Percentiles rank a stretch among this genome's conserved stretches.
phyloP scores from a whole-genome alignment of 2,113 vertebrate species.

The Poecile atricapillus region DNA sequence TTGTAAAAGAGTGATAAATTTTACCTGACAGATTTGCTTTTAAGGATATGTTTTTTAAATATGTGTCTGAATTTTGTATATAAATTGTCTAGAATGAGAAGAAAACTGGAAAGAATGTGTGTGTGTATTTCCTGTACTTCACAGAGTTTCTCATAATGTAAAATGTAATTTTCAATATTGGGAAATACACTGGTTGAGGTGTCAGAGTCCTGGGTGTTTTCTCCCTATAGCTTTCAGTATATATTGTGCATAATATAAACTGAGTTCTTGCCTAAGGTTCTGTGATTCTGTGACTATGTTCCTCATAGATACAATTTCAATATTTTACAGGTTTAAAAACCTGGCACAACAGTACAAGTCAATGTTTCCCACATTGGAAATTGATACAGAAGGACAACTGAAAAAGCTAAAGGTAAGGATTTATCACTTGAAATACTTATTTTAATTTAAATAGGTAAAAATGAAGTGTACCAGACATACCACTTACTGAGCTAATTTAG shows the following conservation, averaged over 20 bases:
- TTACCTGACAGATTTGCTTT: neutral
- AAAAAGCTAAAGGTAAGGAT: constrained; percentile 87
- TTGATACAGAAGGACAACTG: constrained; percentile 88
- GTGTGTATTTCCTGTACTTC: neutral
- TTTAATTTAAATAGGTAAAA: neutral
- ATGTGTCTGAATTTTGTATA: neutral
- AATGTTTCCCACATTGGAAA: constrained; percentile 89
- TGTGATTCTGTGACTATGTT: neutral
- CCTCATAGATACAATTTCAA: neutral
- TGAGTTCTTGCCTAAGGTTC: neutral
- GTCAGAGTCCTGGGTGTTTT: neutral
- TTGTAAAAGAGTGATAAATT: neutral
- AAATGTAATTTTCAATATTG: neutral
- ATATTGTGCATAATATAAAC: neutral
- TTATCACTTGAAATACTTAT: neutral
- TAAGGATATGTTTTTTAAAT: neutral
- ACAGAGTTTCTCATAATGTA: neutral
- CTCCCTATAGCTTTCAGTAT: neutral
- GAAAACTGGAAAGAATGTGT: neutral
- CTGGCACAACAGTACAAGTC: constrained; percentile 90
- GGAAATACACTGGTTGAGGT: neutral
- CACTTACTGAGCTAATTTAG: neutral
- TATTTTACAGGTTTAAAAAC: constrained; percentile 86
- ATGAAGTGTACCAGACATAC: neutral
- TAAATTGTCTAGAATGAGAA: neutral